Conservation (phyloP, 2,888 invertebrate species). For the Eilema sororculum region DNA sequence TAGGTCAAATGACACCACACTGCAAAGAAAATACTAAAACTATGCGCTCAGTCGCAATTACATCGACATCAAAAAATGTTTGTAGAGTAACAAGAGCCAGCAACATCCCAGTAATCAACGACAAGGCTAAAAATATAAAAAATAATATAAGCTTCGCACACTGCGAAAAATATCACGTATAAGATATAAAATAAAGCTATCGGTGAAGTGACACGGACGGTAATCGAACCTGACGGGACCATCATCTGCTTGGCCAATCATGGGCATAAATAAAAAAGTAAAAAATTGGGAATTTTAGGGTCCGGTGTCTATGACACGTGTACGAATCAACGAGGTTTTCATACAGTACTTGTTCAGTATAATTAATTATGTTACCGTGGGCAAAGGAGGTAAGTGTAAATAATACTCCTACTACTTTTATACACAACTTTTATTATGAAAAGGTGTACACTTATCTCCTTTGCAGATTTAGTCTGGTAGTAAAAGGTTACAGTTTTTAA, state of each 20-base stretch:
- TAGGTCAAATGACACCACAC: slow-evolving; percentile 15
- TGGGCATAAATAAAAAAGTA: slow-evolving; percentile 73
- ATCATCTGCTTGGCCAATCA: slow-evolving; percentile 76
- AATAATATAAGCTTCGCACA: slow-evolving; percentile 55
- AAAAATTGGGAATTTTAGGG: slow-evolving; percentile 66
- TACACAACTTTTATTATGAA: too few relatives aligned
- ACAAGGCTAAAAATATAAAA: slow-evolving; percentile 56
- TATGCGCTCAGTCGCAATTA: slow-evolving; percentile 41
- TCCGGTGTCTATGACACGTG: slow-evolving; percentile 43
- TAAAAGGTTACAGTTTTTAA: too few relatives aligned
- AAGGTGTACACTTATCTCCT: too few relatives aligned
- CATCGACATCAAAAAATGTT: slow-evolving; percentile 46
- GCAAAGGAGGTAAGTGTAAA: too few relatives aligned
- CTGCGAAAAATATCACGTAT: slow-evolving; percentile 71
- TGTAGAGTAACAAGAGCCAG: slow-evolving; percentile 51
- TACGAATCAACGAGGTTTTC: neutral
- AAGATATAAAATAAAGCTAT: slow-evolving; percentile 81
- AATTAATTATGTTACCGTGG: too few relatives aligned
- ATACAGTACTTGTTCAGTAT: neutral
- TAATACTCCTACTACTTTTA: too few relatives aligned
- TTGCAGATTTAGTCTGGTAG: too few relatives aligned
- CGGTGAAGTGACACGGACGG: slow-evolving; percentile 71
- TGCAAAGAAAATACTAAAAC: slow-evolving; percentile 33
- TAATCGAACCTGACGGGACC: slow-evolving; percentile 78
- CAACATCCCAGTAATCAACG: slow-evolving; percentile 51